phyloP scores from a whole-genome alignment of 1,140 invertebrate species.

The Zophobas morio region DNA sequence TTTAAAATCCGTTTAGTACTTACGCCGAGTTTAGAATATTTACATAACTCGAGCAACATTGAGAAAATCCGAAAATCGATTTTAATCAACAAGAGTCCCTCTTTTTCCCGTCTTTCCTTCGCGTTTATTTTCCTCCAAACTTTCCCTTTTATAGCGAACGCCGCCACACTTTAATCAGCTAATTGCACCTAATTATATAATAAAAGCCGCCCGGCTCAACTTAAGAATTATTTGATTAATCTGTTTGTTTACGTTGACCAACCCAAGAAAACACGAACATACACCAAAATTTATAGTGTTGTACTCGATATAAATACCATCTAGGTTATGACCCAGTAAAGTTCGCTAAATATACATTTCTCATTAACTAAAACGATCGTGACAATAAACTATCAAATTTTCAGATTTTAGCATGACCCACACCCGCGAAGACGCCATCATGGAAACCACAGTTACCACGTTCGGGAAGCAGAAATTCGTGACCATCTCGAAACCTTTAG shows the following conservation, averaged over 20 bases:
- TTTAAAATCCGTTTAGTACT: neutral
- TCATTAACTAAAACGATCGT: constrained; percentile 25
- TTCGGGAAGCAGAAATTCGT: constrained; percentile 53
- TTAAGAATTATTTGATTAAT: constrained; percentile 34
- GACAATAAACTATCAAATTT: neutral
- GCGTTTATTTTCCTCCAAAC: too few relatives aligned
- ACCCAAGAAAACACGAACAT: constrained; percentile 3
- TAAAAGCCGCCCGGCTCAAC: neutral
- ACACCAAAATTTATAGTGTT: constrained; percentile 30
- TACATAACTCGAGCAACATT: too few relatives aligned
- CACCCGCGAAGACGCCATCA: constrained; percentile 40
- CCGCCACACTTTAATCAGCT: neutral
- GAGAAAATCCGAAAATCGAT: too few relatives aligned
- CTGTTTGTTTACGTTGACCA: constrained; percentile 24
- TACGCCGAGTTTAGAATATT: too few relatives aligned
- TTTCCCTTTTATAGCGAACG: too few relatives aligned
- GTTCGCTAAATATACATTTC: constrained; percentile 23
- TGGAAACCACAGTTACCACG: constrained; percentile 51
- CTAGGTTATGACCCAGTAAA: constrained; percentile 41
- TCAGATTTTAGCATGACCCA: constrained; percentile 52
- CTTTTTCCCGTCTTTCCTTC: too few relatives aligned
- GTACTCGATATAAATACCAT: constrained; percentile 33
- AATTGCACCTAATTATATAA: constrained; percentile 8
- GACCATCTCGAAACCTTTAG: constrained; percentile 52
- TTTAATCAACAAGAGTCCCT: too few relatives aligned